Evolutionary conservation across 35 echinoderm and acorn worm genomes (phyloP).

Genomic region (Ophioderma brevispina): DNA sequence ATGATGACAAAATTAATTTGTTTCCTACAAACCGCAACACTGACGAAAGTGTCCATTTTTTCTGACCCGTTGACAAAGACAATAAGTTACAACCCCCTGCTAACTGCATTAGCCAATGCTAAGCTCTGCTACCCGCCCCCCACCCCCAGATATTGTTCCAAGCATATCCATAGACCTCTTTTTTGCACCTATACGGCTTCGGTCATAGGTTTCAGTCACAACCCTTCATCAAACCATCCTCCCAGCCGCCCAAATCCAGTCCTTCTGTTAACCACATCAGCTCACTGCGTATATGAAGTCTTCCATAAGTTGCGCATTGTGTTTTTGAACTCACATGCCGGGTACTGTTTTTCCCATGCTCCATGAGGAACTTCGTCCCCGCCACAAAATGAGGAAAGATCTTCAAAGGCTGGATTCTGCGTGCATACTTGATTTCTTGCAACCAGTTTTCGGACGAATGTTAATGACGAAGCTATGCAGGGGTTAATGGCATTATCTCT

Average conservation of each 20-base stretch:
- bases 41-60: no score
- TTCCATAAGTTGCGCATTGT: not conserved
- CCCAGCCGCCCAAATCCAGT: not conserved
- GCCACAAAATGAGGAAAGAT: constrained; percentile 2
- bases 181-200: not conserved
- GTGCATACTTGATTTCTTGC: not conserved
- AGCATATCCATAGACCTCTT: not conserved
- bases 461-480: not conserved
- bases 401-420: not conserved
- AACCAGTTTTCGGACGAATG: not conserved
- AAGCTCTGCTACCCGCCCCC: not conserved
- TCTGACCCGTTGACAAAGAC: no score
- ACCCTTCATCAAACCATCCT: not conserved
- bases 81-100: no score
- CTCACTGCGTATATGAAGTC: not conserved
- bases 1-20: no score
- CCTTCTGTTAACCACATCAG: not conserved
- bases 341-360: not conserved
- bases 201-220: not conserved
- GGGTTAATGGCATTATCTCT: not conserved
- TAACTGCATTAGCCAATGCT: not conserved
- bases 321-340: not conserved
- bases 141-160: constrained; percentile 4
- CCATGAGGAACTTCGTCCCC: not conserved
- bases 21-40: no score